Evolutionary conservation across 2,113 vertebrate species (phyloP), one percentile per base, ranked within the genome.

Genomic region (Ammodytes marinus): DNA sequence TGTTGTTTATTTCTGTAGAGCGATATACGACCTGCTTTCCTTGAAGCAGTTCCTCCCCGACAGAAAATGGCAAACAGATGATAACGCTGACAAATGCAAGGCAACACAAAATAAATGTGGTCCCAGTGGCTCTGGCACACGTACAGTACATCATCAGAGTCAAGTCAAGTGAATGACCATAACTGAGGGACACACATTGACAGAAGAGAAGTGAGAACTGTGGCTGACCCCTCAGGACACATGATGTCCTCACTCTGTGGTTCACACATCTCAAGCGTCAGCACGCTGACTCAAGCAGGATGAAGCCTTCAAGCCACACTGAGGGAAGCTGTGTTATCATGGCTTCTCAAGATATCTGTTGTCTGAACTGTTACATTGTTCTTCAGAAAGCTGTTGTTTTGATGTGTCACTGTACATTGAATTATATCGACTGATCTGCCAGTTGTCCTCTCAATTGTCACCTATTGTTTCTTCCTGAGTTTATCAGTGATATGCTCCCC

Each of bases 201-300:
- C 27, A 64, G 88, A 77, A 78, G 83, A 80, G 86, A 93, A 90
- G 86, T 80, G 63, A 86, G 72, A 69, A 64, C 64, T 78, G 80
- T 14, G 55, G 82, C 68, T 78, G 79, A 86, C 74, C 80, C 69
- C 60, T 65, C 39, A 58, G 69, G 70, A 85, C 86, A 78, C 86
- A 81, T 80, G 83, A 85, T 77, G 86, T 90, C 81, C 83, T 79
- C 80, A 49, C 63, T 12, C 27, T 0, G 50, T 1, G 63, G 83
- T 82, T 82, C 39, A 73, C 15, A 2, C 47, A 55, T 64, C 69
- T 79, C 69, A 50, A 50, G 74, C 85, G 83, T 82, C 79, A 89
- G 77, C 77, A 47, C 68, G 69, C 68, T 67, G 69, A 65, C 74
- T 43, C 5, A 49, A 52, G 54, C 43, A 64, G 50, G 9, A 47